These are phyloP conservation scores for Acropora yongei DNA, from an alignment of 64 coral and sea anemone species.

Conservation along the genomic window DNA sequence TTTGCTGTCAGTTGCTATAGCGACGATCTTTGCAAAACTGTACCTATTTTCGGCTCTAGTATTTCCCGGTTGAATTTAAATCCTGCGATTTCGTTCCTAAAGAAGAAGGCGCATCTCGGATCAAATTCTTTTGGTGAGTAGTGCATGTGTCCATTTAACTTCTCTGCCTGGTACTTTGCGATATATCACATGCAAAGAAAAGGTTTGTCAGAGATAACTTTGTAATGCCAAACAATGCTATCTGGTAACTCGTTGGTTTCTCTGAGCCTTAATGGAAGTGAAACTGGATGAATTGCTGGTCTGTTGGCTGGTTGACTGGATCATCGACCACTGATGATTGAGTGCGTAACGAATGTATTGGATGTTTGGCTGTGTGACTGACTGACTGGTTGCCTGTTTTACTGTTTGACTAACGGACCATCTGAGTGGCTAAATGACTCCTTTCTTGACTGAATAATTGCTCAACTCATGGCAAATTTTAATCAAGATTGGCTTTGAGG, in stretches of 20 bases:
- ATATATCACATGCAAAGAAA: not conserved
- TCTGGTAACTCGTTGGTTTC: too few relatives aligned
- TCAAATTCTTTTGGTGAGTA: slow-evolving; percentile 65
- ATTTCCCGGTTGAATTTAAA: slow-evolving; percentile 80
- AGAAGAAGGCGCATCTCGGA: slow-evolving; percentile 42
- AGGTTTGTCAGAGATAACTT: not conserved
- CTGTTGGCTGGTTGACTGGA: too few relatives aligned
- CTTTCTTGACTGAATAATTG: not conserved
- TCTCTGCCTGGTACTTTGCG: not conserved
- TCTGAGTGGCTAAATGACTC: not conserved
- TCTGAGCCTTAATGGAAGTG: too few relatives aligned
- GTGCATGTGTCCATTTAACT: not conserved
- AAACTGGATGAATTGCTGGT: too few relatives aligned
- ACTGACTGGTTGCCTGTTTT: too few relatives aligned
- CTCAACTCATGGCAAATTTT: too few relatives aligned
- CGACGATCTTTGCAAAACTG: slow-evolving; percentile 84
- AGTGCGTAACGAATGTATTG: too few relatives aligned
- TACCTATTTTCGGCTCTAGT: slow-evolving; percentile 73
- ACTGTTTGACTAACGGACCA: too few relatives aligned
- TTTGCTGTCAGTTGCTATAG: slow-evolving; percentile 93
- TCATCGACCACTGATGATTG: too few relatives aligned
- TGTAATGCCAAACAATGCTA: not conserved
- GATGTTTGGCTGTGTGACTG: too few relatives aligned
- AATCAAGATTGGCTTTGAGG: too few relatives aligned
- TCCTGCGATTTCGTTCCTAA: slow-evolving; percentile 83